Conservation (phyloP, 1,140 invertebrate species). For the Mamestra configurata region DNA sequence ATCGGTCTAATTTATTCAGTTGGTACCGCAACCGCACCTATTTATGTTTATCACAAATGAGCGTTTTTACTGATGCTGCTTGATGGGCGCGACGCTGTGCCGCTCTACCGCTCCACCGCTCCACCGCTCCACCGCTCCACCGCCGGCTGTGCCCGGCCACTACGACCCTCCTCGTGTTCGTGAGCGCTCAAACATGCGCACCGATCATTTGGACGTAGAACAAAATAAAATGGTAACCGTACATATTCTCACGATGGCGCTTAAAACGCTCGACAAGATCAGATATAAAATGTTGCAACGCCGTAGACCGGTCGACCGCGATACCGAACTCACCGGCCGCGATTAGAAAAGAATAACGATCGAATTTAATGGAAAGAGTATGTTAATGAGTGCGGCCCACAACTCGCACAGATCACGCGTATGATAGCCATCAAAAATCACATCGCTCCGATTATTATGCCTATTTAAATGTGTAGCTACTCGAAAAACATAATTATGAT, state of each 20-base stretch:
- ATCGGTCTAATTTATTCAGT: slow-evolving; percentile 75
- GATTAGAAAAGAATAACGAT: slow-evolving; percentile 63
- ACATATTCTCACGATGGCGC: slow-evolving; percentile 80
- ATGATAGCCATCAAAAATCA: slow-evolving; percentile 51
- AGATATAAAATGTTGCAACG: slow-evolving; percentile 75
- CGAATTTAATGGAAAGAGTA: slow-evolving; percentile 59
- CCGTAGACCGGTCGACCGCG: slow-evolving; percentile 69
- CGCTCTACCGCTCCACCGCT: not conserved
- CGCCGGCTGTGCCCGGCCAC: slow-evolving; percentile 4
- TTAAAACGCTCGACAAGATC: slow-evolving; percentile 64
- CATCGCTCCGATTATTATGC: slow-evolving; percentile 56
- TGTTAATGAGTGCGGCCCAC: slow-evolving; percentile 58
- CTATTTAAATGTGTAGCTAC: slow-evolving; percentile 53
- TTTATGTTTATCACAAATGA: slow-evolving; percentile 71
- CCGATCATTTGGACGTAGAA: slow-evolving; percentile 41
- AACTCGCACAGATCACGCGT: slow-evolving; percentile 53
- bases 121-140: not conserved
- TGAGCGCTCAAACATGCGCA: slow-evolving; percentile 29
- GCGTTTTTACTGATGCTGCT: slow-evolving; percentile 68
- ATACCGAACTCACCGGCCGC: slow-evolving; percentile 67
- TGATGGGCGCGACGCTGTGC: slow-evolving; percentile 60
- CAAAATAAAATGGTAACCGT: slow-evolving; percentile 57
- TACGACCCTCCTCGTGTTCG: not conserved
- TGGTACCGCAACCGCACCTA: slow-evolving; percentile 65
- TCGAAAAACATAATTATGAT: slow-evolving; percentile 56